Conservation (phyloP, 2,113 vertebrate species). For the Entosphenus tridentatus region DNA sequence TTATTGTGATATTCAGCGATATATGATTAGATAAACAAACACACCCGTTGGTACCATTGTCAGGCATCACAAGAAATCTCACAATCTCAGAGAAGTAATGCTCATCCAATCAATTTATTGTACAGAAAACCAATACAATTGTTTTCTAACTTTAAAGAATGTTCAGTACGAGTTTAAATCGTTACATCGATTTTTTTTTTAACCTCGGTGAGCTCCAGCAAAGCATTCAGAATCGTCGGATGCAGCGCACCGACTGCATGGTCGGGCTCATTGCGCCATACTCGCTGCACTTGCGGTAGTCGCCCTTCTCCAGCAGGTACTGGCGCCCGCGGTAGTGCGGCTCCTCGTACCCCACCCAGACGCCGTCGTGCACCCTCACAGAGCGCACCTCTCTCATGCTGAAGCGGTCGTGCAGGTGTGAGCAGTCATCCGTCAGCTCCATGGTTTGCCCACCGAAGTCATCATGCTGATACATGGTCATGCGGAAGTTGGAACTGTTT, state of each 20-base stretch:
- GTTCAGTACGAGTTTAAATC: too few relatives aligned
- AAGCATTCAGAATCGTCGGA: conserved; percentile 9
- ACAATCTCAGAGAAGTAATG: too few relatives aligned
- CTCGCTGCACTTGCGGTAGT: conserved; percentile 40
- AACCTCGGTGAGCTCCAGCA: too few relatives aligned
- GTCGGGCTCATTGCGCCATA: conserved; percentile 53
- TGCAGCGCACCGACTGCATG: conserved; percentile 47
- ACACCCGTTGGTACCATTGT: too few relatives aligned
- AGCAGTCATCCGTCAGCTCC: conserved; percentile 52
- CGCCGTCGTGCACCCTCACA: conserved; percentile 46
- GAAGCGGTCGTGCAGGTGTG: conserved; percentile 55
- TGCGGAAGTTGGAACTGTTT: conserved; percentile 10
- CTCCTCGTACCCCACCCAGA: conserved; percentile 80
- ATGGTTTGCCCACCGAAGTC: conserved; percentile 52
- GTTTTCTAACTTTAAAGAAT: too few relatives aligned
- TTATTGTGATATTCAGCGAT: too few relatives aligned
- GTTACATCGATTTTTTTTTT: too few relatives aligned
- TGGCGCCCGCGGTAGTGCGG: conserved; percentile 64
- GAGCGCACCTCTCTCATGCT: conserved; percentile 53
- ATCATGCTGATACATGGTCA: conserved; percentile 13
- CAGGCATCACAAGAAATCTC: too few relatives aligned
- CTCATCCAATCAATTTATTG: too few relatives aligned
- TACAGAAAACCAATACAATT: too few relatives aligned
- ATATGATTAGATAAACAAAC: too few relatives aligned
- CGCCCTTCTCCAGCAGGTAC: conserved; percentile 58